A percentile compares a stretch with the other conserved stretches of the same genome.
phyloP scores from a whole-genome alignment of 2,888 invertebrate species.

The Drosophila putrida region DNA sequence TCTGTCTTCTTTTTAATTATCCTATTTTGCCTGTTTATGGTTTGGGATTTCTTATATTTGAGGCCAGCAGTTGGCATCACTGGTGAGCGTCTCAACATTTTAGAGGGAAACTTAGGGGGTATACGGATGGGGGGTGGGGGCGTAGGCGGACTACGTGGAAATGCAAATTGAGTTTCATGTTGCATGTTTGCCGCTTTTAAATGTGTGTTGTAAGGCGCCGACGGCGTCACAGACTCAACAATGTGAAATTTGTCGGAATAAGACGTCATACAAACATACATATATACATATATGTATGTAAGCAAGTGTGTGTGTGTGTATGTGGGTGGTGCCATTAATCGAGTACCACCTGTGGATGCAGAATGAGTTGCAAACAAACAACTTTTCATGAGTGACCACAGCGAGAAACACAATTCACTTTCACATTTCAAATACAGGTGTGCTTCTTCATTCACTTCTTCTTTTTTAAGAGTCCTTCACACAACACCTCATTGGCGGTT shows the following conservation, averaged over 20 bases:
- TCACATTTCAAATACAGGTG: conserved; percentile 23
- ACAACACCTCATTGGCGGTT: too few species aligned
- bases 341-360: conserved; percentile 51
- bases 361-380: conserved; percentile 29
- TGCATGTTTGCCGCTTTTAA: conserved; percentile 59
- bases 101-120: background rate
- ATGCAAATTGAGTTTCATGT: conserved; percentile 65
- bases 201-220: conserved; percentile 65
- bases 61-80: too few species aligned
- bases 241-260: conserved; percentile 47
- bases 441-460: background rate
- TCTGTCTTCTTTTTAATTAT: too few species aligned
- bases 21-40: too few species aligned
- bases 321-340: conserved; percentile 18
- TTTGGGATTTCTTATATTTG: too few species aligned
- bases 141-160: conserved; percentile 24
- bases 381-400: conserved; percentile 40
- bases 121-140: too few species aligned
- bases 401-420: conserved; percentile 40
- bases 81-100: conserved; percentile 1
- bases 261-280: conserved; percentile 16
- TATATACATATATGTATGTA: background rate
- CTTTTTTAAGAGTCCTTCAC: too few species aligned
- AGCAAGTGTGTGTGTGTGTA: background rate
- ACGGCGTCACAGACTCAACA: conserved; percentile 40